These are phyloP conservation scores for Drosophila miranda DNA, from an alignment of 1,140 invertebrate species.

Conservation along the genomic window DNA sequence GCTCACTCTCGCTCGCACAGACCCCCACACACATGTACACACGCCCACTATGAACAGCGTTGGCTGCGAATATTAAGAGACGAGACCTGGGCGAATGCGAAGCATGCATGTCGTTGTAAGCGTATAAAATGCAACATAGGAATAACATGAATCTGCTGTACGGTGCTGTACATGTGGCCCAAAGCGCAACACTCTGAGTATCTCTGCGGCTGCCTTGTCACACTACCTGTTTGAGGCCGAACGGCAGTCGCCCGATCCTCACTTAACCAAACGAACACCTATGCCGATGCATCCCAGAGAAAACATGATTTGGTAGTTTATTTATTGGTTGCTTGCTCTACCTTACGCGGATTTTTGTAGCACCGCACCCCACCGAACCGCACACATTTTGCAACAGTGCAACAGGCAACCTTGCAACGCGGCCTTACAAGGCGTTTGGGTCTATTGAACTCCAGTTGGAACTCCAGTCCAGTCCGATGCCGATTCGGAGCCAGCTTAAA, in stretches of 20 bases:
- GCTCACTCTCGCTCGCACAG: conserved; percentile 17
- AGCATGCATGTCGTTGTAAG: conserved; percentile 8
- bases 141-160: conserved; percentile 15
- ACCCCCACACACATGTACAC: conserved; percentile 5
- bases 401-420: conserved; percentile 63
- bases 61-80: conserved; percentile 52
- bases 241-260: conserved; percentile 34
- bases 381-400: conserved; percentile 34
- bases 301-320: too few relatives aligned
- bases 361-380: not conserved
- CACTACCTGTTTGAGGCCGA: conserved; percentile 44
- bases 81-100: conserved; percentile 18
- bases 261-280: conserved; percentile 22
- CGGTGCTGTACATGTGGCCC: conserved; percentile 62
- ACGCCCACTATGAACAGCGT: conserved; percentile 46
- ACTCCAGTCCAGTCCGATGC: conserved; percentile 14
- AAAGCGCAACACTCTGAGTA: not conserved
- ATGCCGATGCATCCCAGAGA: not conserved
- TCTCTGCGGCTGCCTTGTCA: not conserved
- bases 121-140: conserved; percentile 55
- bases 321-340: conserved; percentile 1
- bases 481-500: not conserved
- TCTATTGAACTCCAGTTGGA: conserved; percentile 65
- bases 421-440: conserved; percentile 61
- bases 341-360: conserved; percentile 54